phyloP scores from a whole-genome alignment of 1,140 invertebrate genomes.

The Helicoverpa zea region DNA sequence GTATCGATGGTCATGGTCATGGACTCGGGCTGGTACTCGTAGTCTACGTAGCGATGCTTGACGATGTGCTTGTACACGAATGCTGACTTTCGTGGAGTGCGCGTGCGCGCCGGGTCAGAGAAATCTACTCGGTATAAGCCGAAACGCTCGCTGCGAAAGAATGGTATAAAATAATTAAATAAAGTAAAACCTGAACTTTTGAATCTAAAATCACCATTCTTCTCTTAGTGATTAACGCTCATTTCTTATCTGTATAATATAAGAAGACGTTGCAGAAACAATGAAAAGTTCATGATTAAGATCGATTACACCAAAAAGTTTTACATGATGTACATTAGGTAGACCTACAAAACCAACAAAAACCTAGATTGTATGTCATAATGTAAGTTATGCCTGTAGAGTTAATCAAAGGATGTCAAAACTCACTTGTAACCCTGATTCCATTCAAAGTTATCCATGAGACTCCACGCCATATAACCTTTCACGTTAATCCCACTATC shows the following conservation, averaged over 20 bases:
- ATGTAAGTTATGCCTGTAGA: too few relatives aligned
- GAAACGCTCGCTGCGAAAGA: slow-evolving; percentile 22
- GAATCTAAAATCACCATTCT: too few relatives aligned
- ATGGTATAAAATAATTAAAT: too few relatives aligned
- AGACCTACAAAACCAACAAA: too few relatives aligned
- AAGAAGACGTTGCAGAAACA: too few relatives aligned
- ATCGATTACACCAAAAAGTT: too few relatives aligned
- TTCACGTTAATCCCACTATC: slow-evolving; percentile 89
- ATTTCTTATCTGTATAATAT: too few relatives aligned
- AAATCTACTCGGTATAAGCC: slow-evolving; percentile 32
- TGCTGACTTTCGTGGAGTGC: slow-evolving; percentile 27
- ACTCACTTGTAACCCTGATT: slow-evolving; percentile 87
- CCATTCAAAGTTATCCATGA: slow-evolving; percentile 82
- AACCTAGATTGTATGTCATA: too few relatives aligned
- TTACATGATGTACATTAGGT: too few relatives aligned
- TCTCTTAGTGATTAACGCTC: too few relatives aligned
- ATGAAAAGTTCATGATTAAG: too few relatives aligned
- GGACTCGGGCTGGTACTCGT: slow-evolving; percentile 39
- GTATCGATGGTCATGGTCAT: slow-evolving; percentile 21
- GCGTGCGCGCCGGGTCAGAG: slow-evolving; percentile 20
- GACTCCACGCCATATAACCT: slow-evolving; percentile 75
- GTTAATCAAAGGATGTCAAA: neutral
- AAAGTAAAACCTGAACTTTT: too few relatives aligned
- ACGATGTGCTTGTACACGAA: slow-evolving; percentile 42
- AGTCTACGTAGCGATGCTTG: slow-evolving; percentile 34